Percentiles rank a stretch among this genome's conserved stretches.
Evolutionary conservation across 2,888 invertebrate genomes (phyloP).

Genomic region (Hipparchia sbordonii): DNA sequence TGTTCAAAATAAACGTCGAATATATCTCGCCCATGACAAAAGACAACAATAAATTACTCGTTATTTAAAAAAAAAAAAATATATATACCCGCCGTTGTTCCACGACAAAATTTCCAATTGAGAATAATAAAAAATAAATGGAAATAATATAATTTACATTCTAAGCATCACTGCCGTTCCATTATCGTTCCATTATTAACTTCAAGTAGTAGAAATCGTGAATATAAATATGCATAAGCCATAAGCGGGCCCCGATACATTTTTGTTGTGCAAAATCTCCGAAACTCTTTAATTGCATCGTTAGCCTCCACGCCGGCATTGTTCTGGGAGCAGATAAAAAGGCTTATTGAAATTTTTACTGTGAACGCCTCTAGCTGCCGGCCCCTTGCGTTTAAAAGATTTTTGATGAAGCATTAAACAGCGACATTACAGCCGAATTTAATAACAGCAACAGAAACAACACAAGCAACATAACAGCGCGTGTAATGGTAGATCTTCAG

Average conservation of each 20-base stretch:
- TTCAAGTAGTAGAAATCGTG: slow-evolving; percentile 31
- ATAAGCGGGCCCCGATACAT: slow-evolving; percentile 42
- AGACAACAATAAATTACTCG: too few relatives aligned
- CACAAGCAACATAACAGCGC: too few relatives aligned
- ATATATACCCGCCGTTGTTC: neutral
- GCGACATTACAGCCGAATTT: slow-evolving; percentile 4
- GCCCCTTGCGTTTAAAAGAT: slow-evolving; percentile 30
- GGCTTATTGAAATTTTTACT: slow-evolving; percentile 41
- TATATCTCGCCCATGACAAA: too few relatives aligned
- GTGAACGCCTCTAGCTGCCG: slow-evolving; percentile 39
- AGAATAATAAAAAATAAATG: slow-evolving; percentile 3
- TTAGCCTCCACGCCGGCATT: slow-evolving; percentile 47
- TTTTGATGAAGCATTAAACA: slow-evolving; percentile 9
- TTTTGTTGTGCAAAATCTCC: slow-evolving; percentile 39
- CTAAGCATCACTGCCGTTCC: slow-evolving; percentile 30
- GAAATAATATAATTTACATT: slow-evolving; percentile 35
- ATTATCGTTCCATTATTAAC: slow-evolving; percentile 24
- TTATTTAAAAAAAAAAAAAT: neutral
- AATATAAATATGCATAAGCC: slow-evolving; percentile 47
- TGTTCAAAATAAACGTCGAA: too few relatives aligned
- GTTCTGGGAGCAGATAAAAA: slow-evolving; percentile 43
- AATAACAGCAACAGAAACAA: neutral
- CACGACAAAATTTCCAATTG: neutral
- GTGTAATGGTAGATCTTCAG: too few relatives aligned
- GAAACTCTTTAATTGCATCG: slow-evolving; percentile 46